phyloP scores from a whole-genome alignment of 2,113 vertebrate species.

The Stegastes partitus region DNA sequence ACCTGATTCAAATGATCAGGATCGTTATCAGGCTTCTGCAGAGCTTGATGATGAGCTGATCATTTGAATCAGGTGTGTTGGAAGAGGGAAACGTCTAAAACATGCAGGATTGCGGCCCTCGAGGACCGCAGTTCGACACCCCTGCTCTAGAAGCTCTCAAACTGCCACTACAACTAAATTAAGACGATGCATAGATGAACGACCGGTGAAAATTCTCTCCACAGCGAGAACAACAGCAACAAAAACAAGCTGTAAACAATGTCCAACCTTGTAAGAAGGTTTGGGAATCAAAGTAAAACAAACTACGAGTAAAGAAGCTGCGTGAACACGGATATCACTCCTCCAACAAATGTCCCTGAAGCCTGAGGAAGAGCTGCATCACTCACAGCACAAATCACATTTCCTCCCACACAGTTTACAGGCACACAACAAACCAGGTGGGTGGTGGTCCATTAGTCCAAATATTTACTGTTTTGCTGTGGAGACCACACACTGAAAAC shows the following conservation, averaged over 20 bases:
- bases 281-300: not conserved
- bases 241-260: conserved; percentile 51
- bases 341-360: not conserved
- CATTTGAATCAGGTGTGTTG: too few species aligned
- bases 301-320: not conserved
- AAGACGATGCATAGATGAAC: conserved; percentile 22
- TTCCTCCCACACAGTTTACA: not conserved
- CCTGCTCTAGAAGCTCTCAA: too few species aligned
- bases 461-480: too few species aligned
- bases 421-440: too few species aligned
- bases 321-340: not conserved
- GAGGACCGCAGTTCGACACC: too few species aligned
- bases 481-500: too few species aligned
- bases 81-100: too few species aligned
- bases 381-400: not conserved
- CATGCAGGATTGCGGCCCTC: too few species aligned
- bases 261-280: not conserved
- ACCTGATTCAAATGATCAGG: too few species aligned
- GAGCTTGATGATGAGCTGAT: too few species aligned
- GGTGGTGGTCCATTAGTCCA: too few species aligned
- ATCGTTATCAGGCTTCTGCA: too few species aligned
- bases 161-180: not conserved
- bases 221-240: not conserved
- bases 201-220: not conserved
- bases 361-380: not conserved